Percentiles rank a stretch among this genome's conserved stretches.
phyloP scores from a whole-genome alignment of 2,888 invertebrate species.

The Chrysina gloriosa region DNA sequence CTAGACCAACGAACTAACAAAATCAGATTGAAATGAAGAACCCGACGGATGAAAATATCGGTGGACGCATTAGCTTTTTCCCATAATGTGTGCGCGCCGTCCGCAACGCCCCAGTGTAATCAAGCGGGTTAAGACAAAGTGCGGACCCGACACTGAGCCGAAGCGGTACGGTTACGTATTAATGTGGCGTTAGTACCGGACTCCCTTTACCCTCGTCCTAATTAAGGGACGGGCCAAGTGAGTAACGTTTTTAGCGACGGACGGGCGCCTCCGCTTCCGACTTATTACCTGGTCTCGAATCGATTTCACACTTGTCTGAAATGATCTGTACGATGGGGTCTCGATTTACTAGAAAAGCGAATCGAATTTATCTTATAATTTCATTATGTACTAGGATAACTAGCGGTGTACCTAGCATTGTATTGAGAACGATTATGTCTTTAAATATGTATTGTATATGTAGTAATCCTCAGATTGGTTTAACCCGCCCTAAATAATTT shows the following conservation, averaged over 20 bases:
- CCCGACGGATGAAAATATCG: constrained; percentile 24
- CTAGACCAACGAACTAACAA: background rate
- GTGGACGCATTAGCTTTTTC: constrained; percentile 46
- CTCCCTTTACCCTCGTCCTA: constrained; percentile 53
- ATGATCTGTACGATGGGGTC: constrained; percentile 9
- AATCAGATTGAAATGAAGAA: constrained; percentile 23
- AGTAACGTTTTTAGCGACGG: constrained; percentile 49
- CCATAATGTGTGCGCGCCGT: constrained; percentile 45
- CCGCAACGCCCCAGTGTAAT: constrained; percentile 47
- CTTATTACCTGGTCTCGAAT: constrained; percentile 51
- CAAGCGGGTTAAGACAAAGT: constrained; percentile 48
- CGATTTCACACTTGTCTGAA: constrained; percentile 52
- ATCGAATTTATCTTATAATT: constrained; percentile 10
- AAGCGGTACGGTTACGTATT: background rate
- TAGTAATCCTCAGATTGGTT: no score
- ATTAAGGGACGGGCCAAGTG: constrained; percentile 50
- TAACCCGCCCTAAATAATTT: no score
- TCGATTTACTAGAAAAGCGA: constrained; percentile 31
- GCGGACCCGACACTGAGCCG: background rate
- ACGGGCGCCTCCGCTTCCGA: constrained; percentile 55
- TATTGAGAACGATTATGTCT: no score
- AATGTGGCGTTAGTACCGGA: constrained; percentile 25
- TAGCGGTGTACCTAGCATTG: no score
- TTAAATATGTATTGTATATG: no score
- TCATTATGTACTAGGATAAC: background rate